Evolutionary conservation across 1,140 invertebrate species (phyloP).

Genomic region (Drosophila tani): DNA sequence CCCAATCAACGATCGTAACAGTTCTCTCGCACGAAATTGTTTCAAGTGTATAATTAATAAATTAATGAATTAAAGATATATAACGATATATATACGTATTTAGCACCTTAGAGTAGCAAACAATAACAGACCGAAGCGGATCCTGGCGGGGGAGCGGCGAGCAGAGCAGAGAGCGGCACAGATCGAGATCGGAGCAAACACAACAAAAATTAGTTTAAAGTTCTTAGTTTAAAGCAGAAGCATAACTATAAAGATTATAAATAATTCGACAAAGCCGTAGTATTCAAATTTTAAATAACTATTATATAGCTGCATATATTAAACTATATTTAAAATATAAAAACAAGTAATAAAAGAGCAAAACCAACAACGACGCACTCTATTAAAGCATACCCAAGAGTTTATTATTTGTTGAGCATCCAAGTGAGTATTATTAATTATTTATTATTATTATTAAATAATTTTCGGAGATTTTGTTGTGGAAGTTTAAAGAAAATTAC

Average conservation of each 20-base stretch:
- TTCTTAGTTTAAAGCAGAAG: conserved; percentile 67
- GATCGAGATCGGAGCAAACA: conserved; percentile 51
- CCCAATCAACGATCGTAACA: conserved; percentile 50
- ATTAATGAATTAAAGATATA: conserved; percentile 35
- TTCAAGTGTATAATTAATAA: conserved; percentile 67
- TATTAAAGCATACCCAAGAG: conserved; percentile 46
- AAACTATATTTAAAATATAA: conserved; percentile 81
- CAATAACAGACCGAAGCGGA: conserved; percentile 30
- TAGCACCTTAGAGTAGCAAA: conserved; percentile 76
- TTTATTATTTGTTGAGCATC: neutral
- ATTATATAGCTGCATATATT: conserved; percentile 79
- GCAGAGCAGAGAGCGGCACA: neutral
- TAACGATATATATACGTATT: conserved; percentile 62
- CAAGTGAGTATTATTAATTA: too few species aligned
- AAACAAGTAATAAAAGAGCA: conserved; percentile 69
- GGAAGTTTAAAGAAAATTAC: too few species aligned
- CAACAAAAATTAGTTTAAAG: conserved; percentile 73
- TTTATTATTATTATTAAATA: too few species aligned
- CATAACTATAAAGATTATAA: conserved; percentile 48
- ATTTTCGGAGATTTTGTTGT: too few species aligned
- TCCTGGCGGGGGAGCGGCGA: conserved; percentile 5
- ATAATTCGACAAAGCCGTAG: conserved; percentile 67
- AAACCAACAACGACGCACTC: conserved; percentile 65
- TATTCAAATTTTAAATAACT: conserved; percentile 82
- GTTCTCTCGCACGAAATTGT: conserved; percentile 64